Base-by-base conservation (phyloP, 2,113 vertebrate species). In the Manacus vitellinus region DNA sequence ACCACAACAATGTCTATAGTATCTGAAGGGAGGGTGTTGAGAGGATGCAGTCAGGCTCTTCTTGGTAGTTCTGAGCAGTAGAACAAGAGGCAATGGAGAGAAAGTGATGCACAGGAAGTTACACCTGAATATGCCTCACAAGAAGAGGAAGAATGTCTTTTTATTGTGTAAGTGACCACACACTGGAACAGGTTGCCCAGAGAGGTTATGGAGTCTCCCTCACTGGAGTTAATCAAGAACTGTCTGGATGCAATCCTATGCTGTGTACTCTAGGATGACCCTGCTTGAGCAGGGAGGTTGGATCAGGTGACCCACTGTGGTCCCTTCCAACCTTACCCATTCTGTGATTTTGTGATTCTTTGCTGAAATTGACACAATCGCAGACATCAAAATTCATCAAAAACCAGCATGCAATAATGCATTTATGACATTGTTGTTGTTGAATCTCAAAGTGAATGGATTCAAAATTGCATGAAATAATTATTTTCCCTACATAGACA, bases 181-280 rank as follows among this genome's bases (percentile, higher is more conserved):
- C n/a, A 61, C 2, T 25, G 23, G 14, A 54, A 70, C 0, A 24
- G 10, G 5, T 55, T n/a, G 6, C 1, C 17, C 35, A 49, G 39
- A 4, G 10, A 41, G 0, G 13, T 0, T 55, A 16, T 11, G 2
- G 18, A 47, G 20, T 55, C 19, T 55, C 41, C 41, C 13, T n/a
- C 6, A 7, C 3, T 16, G 10, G 16, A n/a, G 12, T 8, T 41
- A 41, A 11, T 72, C 35, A n/a, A 2, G 35, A 63, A 3, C 17
- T 1, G 2, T 13, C n/a, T 47, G n/a, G n/a, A 8, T 15, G 19
- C 20, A 55, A 5, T 9, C n/a, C 10, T 25, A 21, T 79, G 10
- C 35, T 6, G 4, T 6, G 21, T 22, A 11, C 20, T 41, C 0
- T 62, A 28, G 3, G 16, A 30, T 0, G 2, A 3, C 16, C 4